Evolutionary conservation across 2,888 invertebrate genomes (phyloP).

Genomic region (Spilosoma lubricipeda): DNA sequence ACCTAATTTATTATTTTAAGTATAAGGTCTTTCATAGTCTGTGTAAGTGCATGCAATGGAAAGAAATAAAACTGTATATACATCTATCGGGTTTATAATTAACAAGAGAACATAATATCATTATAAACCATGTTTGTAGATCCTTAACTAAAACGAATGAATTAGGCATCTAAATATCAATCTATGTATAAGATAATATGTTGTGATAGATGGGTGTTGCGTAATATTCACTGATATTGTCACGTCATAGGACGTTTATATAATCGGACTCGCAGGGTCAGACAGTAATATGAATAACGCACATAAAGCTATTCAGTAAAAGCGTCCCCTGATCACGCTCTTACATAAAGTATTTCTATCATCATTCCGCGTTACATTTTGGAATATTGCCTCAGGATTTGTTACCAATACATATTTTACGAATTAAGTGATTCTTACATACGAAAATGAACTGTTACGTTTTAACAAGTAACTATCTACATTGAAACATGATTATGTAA

Average conservation of each 20-base stretch:
- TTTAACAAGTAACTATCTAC: not conserved
- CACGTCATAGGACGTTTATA: not conserved
- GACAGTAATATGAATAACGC: not conserved
- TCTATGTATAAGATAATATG: not conserved
- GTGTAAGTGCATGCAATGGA: not conserved
- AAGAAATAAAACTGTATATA: not conserved
- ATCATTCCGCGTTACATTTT: slow-evolving; percentile 24
- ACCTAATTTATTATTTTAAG: too few species aligned
- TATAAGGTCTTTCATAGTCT: not conserved
- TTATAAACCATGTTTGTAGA: not conserved
- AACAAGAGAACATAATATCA: not conserved
- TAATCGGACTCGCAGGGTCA: not conserved
- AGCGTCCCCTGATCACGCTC: not conserved
- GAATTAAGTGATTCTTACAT: not conserved
- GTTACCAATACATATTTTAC: not conserved
- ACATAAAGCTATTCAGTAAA: not conserved
- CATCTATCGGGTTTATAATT: not conserved
- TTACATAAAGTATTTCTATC: slow-evolving; percentile 19
- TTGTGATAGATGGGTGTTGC: not conserved
- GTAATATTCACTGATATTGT: not conserved
- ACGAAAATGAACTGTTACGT: not conserved
- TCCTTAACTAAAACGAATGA: not conserved
- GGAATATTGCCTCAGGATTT: slow-evolving; percentile 31
- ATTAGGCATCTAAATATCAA: not conserved
- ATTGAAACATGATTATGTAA: not conserved